phyloP scores from a whole-genome alignment of 2,113 vertebrate species.

The Chamaetylas fuelleborni region DNA sequence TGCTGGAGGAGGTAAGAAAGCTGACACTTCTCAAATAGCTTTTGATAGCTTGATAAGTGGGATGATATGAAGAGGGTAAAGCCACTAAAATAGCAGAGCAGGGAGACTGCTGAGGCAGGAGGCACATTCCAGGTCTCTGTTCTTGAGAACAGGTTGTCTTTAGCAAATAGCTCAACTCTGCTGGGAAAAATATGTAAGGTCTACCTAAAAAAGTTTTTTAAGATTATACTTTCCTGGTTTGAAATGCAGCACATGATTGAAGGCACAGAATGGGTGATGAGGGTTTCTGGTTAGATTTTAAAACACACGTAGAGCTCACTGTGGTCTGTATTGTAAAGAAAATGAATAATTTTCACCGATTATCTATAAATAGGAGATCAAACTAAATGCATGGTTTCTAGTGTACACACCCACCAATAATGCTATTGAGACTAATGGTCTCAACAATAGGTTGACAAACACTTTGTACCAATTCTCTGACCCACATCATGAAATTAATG shows the following conservation, averaged over 20 bases:
- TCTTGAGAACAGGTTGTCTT: conserved; percentile 4
- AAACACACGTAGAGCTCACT: neutral
- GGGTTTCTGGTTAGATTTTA: neutral
- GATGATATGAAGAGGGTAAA: conserved; percentile 13
- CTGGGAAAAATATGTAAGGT: neutral
- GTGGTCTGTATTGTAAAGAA: neutral
- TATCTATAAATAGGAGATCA: neutral
- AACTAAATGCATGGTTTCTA: neutral
- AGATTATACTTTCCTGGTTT: neutral
- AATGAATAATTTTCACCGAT: neutral
- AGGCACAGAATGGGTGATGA: neutral
- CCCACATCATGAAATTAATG: neutral
- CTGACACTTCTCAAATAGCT: neutral
- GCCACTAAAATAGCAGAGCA: neutral
- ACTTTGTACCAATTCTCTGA: neutral
- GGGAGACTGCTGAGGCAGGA: neutral
- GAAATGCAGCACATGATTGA: neutral
- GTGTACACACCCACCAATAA: neutral
- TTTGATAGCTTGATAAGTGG: conserved; percentile 20
- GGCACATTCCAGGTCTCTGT: neutral
- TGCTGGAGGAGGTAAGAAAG: conserved; percentile 36
- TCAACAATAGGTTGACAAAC: neutral
- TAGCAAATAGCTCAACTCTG: neutral
- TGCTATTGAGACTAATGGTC: neutral
- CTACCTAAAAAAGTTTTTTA: neutral